A percentile compares a stretch with the other conserved stretches of the same genome.
phyloP scores from a whole-genome alignment of 2,888 invertebrate species.

The Pyrgus malvae region DNA sequence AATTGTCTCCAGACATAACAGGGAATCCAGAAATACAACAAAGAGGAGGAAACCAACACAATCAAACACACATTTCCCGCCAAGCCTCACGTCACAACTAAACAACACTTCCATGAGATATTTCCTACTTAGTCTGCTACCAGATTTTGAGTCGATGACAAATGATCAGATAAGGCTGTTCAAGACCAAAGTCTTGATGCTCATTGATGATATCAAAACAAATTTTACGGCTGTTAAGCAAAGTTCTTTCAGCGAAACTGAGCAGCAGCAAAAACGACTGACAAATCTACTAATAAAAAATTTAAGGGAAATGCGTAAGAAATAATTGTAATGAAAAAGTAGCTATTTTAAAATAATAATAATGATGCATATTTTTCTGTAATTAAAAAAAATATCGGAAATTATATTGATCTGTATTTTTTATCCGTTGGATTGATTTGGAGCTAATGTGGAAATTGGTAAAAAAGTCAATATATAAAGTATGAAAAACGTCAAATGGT shows the following conservation, averaged over 20 bases:
- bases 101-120: slow-evolving; percentile 22
- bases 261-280: slow-evolving; percentile 28
- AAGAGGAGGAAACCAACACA: neutral
- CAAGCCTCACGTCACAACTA: neutral
- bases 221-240: slow-evolving; percentile 16
- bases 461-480: too few relatives aligned
- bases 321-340: neutral
- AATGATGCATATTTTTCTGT: too few relatives aligned
- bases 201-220: slow-evolving; percentile 42
- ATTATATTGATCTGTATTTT: too few relatives aligned
- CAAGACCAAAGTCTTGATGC: slow-evolving; percentile 45
- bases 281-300: slow-evolving; percentile 40
- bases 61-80: neutral
- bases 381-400: too few relatives aligned
- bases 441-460: too few relatives aligned
- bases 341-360: too few relatives aligned
- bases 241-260: neutral
- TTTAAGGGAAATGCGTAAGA: too few relatives aligned
- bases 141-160: slow-evolving; percentile 46
- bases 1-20: neutral
- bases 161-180: slow-evolving; percentile 49
- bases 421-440: too few relatives aligned
- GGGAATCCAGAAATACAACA: neutral
- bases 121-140: slow-evolving; percentile 47
- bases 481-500: too few relatives aligned